Base-by-base conservation (phyloP, 2,888 invertebrate species). In the Cheilosia scutellata region DNA sequence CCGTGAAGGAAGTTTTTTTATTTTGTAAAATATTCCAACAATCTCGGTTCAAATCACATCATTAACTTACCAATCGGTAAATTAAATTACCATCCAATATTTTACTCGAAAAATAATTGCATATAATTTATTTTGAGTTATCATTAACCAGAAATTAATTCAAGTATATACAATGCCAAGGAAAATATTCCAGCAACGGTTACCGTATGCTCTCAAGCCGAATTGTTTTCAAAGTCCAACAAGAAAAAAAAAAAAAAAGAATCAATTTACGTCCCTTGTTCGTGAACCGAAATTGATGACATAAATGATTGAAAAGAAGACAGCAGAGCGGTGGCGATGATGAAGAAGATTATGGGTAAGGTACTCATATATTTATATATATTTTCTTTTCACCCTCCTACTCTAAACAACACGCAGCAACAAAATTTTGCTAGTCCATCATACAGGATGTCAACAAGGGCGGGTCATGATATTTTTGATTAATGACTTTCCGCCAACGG, bases 381-480 rank as follows among this genome's bases (percentile, higher is more conserved):
- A 51, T 79, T 53, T 62, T 65, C 37, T 31, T 57, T 65, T 40
- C 65, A 70, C 62, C 66, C 71, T 51, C 60, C n/a, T 9, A 63
- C 20, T 57, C 44, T 2, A 20, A 27, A 6, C 47, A 44, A 65
- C 63, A 77, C 62, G 62, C 60, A 72, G 70, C 66, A 65, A 63
- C 44, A 49, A 80, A 74, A 65, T 65, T 58, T 80, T 58, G 71
- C 84, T 76, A 76, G 84, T 86, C 84, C 84, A 86, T 86, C 79
- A 80, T 80, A 55, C 71, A 80, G 76, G 80, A 86, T 79, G 79
- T 84, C 83, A 84, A 79, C 83, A 79, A 80, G 71, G 80, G 80
- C 84, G 84, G 84, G 84, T 80, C 84, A 75, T 75, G 84, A 86
- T 80, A 80, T 80, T 86, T 86, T 80, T 86, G 84, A 86, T 86